Conservation (phyloP, 2,797 vertebrate genomes). For the Anguilla obscura region DNA sequence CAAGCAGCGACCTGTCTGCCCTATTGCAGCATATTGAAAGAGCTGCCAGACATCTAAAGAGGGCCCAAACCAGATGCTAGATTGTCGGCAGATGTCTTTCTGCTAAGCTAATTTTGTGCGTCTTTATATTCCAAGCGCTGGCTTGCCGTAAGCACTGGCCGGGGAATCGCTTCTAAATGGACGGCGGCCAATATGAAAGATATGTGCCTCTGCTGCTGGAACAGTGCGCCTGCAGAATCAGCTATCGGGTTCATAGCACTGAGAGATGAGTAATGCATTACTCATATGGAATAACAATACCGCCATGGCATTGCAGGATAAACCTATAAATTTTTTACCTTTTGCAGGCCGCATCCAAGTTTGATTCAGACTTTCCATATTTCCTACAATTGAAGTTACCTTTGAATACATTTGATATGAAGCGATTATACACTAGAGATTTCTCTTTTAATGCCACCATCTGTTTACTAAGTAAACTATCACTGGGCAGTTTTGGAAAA, state of each 20-base stretch:
- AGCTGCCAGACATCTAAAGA: neutral
- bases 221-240: constrained; percentile 2
- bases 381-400: neutral
- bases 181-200: neutral
- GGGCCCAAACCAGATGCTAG: constrained; percentile 7
- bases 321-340: neutral
- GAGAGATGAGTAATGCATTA: neutral
- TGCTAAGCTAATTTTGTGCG: neutral
- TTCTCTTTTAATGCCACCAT: neutral
- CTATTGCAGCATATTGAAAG: neutral
- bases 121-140: neutral
- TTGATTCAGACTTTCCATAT: neutral
- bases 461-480: neutral
- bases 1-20: neutral
- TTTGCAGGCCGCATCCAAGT: neutral
- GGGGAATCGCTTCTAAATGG: neutral
- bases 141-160: constrained; percentile 6
- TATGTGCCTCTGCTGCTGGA: neutral
- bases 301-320: neutral
- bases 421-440: neutral
- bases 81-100: constrained; percentile 5
- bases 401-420: neutral
- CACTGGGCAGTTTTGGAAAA: neutral
- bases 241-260: neutral
- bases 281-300: neutral